A percentile compares a stretch with the other conserved stretches of the same genome.
Conservation (phyloP, 1,140 invertebrate genomes). For the Bombyx mandarina region DNA sequence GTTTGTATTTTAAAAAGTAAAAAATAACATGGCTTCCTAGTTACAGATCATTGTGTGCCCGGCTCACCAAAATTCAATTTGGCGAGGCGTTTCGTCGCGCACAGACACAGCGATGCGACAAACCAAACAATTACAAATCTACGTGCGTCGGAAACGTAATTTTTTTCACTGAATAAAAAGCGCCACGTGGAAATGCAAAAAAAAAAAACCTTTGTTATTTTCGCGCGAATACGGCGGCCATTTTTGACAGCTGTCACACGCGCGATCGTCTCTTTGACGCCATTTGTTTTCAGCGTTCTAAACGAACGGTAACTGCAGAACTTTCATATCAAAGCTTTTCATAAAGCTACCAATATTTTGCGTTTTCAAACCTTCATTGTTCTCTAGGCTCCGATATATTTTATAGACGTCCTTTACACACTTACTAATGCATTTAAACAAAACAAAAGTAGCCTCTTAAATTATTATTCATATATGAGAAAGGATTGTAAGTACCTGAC, state of each 20-base stretch:
- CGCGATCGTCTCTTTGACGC: constrained; percentile 47
- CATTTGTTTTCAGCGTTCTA: constrained; percentile 7
- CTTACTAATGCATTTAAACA: too few relatives aligned
- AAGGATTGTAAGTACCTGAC: background rate
- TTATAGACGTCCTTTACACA: too few relatives aligned
- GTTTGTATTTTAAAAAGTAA: background rate
- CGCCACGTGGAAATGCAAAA: constrained; percentile 39
- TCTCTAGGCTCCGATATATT: too few relatives aligned
- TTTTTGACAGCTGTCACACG: constrained; percentile 66
- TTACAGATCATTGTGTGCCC: constrained; percentile 37
- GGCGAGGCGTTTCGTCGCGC: constrained; percentile 38
- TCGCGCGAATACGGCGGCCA: constrained; percentile 52
- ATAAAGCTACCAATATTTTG: too few relatives aligned
- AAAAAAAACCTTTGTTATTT: constrained; percentile 52
- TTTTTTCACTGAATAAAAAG: constrained; percentile 45
- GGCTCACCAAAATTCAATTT: constrained; percentile 63
- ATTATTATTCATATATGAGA: too few relatives aligned
- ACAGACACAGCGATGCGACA: constrained; percentile 41
- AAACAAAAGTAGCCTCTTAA: too few relatives aligned
- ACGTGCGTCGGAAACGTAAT: constrained; percentile 63
- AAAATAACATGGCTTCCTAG: constrained; percentile 20
- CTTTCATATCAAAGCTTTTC: too few relatives aligned
- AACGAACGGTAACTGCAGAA: background rate
- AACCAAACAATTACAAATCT: constrained; percentile 66
- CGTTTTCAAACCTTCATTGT: too few relatives aligned